Base-by-base conservation (phyloP, 1,140 invertebrate species). In the Drosophila guanche region DNA sequence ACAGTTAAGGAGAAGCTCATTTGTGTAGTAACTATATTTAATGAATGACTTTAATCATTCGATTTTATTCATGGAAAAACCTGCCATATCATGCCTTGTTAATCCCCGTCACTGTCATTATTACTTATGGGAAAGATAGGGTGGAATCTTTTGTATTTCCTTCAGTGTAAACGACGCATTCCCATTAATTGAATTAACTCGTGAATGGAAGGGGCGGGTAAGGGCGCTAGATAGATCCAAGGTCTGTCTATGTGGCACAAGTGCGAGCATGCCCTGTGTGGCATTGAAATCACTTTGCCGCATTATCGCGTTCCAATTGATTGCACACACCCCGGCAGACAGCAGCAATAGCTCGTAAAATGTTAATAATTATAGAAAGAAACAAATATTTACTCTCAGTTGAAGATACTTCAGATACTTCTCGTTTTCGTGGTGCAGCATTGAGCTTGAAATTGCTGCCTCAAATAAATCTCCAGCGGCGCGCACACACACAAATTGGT, bases 221-320 rank as follows among this genome's bases (percentile, higher is more conserved):
- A 10, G 25, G 25, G 47, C 29, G 29, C 8, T 33, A 33, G 33
- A 37, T 37, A 37, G 33, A 37, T 37, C 33, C 33, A 69, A 69
- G 63, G 66, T 68, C 37, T 4, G 16, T 20, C 16, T 20, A 20
- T 20, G 16, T 20, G 16, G 16, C 16, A 20, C 16, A 20, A 20
- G 16, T 20, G 16, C 16, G 16, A 20, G 16, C 16, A 20, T 20
- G 46, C 16, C 16, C 16, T 23, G 27, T 23, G 16, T 16, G 65
- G 43, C 63, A 56, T 48, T 69, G 66, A 23, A 56, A 69, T 69
- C 66, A 69, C 63, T 68, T 66, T 51, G 58, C 23, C 51, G 56
- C 56, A 37, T 72, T 72, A 72, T 71, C 69, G 69, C 69, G 68
- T 72, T 72, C 69, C 69, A 71, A 71, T 61, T 72, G 67, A 72